Base-by-base conservation (phyloP, 1,140 invertebrate genomes). In the Scylla paramamosain region DNA sequence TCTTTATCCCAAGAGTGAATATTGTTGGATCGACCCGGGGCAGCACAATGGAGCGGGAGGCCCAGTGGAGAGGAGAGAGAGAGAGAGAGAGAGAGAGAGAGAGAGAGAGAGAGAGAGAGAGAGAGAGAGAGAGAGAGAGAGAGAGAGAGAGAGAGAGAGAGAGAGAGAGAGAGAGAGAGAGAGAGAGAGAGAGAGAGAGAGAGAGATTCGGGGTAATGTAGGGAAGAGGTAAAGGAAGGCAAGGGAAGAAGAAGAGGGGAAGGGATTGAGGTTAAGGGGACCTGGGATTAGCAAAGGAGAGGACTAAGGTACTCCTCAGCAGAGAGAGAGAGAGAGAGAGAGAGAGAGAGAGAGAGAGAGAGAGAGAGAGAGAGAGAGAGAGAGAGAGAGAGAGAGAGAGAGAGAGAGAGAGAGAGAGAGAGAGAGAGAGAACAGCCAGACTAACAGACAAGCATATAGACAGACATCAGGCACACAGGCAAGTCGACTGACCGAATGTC, bases 321-420 rank as follows among this genome's bases (percentile, higher is more conserved):
- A 31, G 20, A 84, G 6, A 8, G 31, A 84, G 20, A 31, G 31
- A 7, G 20, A 20, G n/a, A 84, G 83, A 20, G 8, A 20, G 83
- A 84, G 83, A 20, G 31, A 20, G 20, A 84, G 20, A 84, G 20
- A 20, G 83, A 20, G n/a, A 31, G n/a, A 31, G 83, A 84, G 83
- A 84, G 83, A 84, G 83, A 31, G 83, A 31, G 31, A 31, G 83
- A 84, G 83, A 84, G 83, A 31, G 83, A 31, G 31, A 84, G 31
- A 31, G 83, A 28, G 31, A 31, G n/a, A 31, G 83, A 84, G 83
- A 31, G 83, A 31, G 31, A 48, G 14, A 48, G 46, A 14, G 46
- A 14, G 14, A 14, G 14, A 48, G 46, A 48, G 46, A 48, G 46
- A 48, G 46, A 48, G 46, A 14, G 14, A 48, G 46, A 48, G 14